phyloP scores from a whole-genome alignment of 2,888 invertebrate species.

The Morpho helenor region DNA sequence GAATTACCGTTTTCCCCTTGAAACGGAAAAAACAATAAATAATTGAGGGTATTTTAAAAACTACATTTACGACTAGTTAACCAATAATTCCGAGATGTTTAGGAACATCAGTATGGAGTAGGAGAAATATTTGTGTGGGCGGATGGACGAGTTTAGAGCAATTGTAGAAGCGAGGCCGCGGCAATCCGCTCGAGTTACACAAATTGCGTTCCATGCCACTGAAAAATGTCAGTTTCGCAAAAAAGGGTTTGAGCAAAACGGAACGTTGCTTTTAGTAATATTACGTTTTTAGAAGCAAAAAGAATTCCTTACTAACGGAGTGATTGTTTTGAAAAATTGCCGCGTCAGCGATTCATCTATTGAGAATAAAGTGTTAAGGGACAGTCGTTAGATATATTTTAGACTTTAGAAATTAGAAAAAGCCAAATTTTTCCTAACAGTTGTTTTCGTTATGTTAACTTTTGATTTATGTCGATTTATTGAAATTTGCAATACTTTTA shows the following conservation, averaged over 20 bases:
- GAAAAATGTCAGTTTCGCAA: conserved; percentile 57
- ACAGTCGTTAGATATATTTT: background rate
- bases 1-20: too few relatives aligned
- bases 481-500: too few relatives aligned
- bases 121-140: conserved; percentile 29
- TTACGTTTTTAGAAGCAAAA: conserved; percentile 44
- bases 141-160: conserved; percentile 26
- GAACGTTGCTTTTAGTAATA: conserved; percentile 45
- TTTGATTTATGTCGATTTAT: too few relatives aligned
- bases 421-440: too few relatives aligned
- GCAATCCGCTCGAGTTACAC: conserved; percentile 41
- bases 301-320: conserved; percentile 36
- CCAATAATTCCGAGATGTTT: conserved; percentile 5
- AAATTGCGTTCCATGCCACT: conserved; percentile 59
- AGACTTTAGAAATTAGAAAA: too few relatives aligned
- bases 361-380: conserved; percentile 11
- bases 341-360: conserved; percentile 28
- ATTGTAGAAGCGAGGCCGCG: conserved; percentile 26
- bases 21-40: too few relatives aligned
- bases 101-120: conserved; percentile 23
- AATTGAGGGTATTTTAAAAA: too few relatives aligned
- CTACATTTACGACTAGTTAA: background rate
- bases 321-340: conserved; percentile 56
- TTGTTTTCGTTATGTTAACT: too few relatives aligned
- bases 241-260: conserved; percentile 43